phyloP scores from a whole-genome alignment of 2,888 invertebrate genomes.

The Gisinianus flammeolus region DNA sequence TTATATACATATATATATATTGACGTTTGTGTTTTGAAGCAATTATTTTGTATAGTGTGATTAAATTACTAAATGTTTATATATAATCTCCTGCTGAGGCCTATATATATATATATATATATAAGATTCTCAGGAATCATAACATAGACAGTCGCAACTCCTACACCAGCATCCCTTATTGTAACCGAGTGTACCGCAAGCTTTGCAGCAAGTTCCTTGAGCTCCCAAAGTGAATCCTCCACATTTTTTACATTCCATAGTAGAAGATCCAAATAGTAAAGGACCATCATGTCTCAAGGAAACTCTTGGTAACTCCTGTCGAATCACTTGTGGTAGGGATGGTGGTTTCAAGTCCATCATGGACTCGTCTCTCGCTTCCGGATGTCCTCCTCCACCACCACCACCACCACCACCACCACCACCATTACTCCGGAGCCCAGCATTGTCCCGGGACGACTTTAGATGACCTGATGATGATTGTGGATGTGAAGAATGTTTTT shows the following conservation, averaged over 20 bases:
- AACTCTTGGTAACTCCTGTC: constrained; percentile 6
- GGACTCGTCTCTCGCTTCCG: neutral
- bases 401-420: neutral
- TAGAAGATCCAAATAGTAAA: neutral
- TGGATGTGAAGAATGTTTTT: neutral
- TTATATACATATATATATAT: neutral
- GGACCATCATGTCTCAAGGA: constrained; percentile 24
- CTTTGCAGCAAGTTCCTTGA: neutral
- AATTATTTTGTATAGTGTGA: neutral
- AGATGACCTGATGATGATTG: too few species aligned
- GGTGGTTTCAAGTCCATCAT: neutral
- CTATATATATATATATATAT: neutral
- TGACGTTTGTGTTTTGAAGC: neutral
- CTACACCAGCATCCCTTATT: constrained; percentile 34
- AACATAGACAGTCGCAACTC: constrained; percentile 18
- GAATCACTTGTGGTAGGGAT: neutral
- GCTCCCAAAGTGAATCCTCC: constrained; percentile 22
- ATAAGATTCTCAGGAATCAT: neutral
- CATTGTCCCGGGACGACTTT: neutral
- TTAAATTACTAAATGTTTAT: neutral
- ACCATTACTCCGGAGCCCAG: neutral
- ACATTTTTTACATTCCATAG: constrained; percentile 12
- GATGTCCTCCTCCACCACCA: neutral
- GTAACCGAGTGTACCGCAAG: constrained; percentile 26
- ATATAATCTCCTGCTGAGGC: neutral